These are phyloP conservation scores for Cherax quadricarinatus DNA, from an alignment of 1,140 invertebrate species.

Conservation along the genomic window DNA sequence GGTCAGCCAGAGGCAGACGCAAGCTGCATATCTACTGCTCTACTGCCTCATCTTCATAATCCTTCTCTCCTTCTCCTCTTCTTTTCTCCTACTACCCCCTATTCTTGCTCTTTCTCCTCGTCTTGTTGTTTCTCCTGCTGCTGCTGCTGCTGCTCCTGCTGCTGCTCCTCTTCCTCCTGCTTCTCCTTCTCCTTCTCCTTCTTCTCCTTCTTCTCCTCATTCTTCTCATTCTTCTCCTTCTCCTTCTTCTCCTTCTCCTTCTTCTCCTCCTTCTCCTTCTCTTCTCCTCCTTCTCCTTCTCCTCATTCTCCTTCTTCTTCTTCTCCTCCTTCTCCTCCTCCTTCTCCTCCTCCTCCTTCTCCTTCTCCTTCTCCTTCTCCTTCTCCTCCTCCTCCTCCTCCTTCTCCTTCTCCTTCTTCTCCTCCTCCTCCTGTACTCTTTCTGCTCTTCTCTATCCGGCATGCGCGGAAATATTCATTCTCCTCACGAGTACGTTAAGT, in stretches of 20 bases:
- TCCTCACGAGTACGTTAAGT: too few species aligned
- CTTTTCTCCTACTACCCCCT: not conserved
- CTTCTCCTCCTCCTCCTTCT: too few species aligned
- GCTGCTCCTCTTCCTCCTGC: not conserved
- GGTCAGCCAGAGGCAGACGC: constrained; percentile 1
- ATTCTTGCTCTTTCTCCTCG: not conserved
- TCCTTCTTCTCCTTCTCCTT: not conserved
- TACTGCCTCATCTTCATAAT: not conserved
- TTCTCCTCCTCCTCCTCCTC: too few species aligned
- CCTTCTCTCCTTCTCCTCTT: not conserved
- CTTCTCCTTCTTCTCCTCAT: not conserved
- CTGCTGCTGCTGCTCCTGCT: not conserved
- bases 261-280: not conserved
- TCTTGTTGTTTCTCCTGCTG: not conserved
- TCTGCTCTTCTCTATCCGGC: too few species aligned
- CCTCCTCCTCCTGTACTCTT: too few species aligned
- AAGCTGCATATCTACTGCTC: not conserved
- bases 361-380: too few species aligned
- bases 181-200: not conserved
- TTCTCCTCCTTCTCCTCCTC: too few species aligned
- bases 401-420: too few species aligned
- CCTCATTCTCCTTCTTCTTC: too few species aligned
- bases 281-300: not conserved
- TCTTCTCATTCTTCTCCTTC: not conserved
- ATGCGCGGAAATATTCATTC: too few species aligned